Percentiles rank a stretch among this genome's conserved stretches.
Evolutionary conservation across 2,113 vertebrate species (phyloP).

Genomic region (Meleagris gallopavo): DNA sequence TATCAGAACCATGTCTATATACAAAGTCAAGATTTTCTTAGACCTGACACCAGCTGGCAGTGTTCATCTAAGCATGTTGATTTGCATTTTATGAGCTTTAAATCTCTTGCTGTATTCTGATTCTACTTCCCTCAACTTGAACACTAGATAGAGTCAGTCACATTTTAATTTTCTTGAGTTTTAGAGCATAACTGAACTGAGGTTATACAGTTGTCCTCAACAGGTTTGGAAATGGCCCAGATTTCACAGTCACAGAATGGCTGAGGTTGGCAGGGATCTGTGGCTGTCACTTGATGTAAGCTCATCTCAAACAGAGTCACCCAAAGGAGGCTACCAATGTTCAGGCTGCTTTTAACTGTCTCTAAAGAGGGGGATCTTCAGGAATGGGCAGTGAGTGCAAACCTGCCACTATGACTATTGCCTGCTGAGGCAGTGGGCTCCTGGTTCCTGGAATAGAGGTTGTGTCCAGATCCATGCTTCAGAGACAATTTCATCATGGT

Average conservation of each 20-base stretch:
- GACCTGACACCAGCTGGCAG: background rate
- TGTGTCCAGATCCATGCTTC: accelerated
- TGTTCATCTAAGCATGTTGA: background rate
- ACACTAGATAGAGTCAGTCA: background rate
- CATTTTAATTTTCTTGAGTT: background rate
- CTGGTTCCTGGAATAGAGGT: too few relatives aligned
- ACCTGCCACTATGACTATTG: background rate
- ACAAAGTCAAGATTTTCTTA: background rate
- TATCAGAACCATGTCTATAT: background rate
- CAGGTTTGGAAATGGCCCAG: background rate
- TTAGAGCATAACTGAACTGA: background rate
- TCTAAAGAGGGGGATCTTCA: background rate
- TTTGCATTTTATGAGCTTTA: background rate
- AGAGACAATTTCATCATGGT: accelerated
- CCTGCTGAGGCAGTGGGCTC: accelerated
- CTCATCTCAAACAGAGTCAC: background rate
- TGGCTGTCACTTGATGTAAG: background rate
- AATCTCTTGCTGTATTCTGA: background rate
- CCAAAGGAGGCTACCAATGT: background rate
- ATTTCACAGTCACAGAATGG: background rate
- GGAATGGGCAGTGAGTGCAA: background rate
- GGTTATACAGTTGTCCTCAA: background rate
- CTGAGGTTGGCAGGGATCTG: background rate
- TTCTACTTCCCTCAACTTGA: background rate
- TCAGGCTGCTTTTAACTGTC: background rate